A percentile compares a stretch with the other conserved stretches of the same genome.
Evolutionary conservation across 2,797 vertebrate species (phyloP).

Genomic region (Microchirus variegatus): DNA sequence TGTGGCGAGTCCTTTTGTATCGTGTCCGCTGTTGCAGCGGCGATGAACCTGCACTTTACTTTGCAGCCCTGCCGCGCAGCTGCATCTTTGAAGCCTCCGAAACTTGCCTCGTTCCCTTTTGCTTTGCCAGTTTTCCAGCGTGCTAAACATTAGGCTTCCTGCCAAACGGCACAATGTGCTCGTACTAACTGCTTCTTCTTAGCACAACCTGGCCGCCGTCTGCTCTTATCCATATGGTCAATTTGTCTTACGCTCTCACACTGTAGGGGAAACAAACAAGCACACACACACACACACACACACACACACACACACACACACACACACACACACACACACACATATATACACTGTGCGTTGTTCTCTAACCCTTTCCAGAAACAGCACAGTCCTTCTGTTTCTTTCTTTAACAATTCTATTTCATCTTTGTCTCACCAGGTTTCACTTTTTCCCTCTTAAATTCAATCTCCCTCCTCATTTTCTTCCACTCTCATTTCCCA

Average conservation of each 20-base stretch:
- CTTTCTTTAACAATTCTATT: slow-evolving; percentile 1
- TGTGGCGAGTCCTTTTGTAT: neutral
- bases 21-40: neutral
- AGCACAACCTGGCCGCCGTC: slow-evolving; percentile 64
- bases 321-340: slow-evolving; percentile 2
- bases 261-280: slow-evolving; percentile 35
- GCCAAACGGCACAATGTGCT: slow-evolving; percentile 68
- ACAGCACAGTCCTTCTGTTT: neutral
- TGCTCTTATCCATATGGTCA: slow-evolving; percentile 66
- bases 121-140: slow-evolving; percentile 63
- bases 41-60: neutral
- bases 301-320: slow-evolving; percentile 2
- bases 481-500: neutral
- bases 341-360: neutral
- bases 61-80: neutral
- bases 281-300: neutral
- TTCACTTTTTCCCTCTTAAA: slow-evolving; percentile 1
- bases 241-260: slow-evolving; percentile 55
- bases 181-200: slow-evolving; percentile 68
- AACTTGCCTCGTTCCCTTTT: slow-evolving; percentile 51
- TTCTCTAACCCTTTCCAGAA: slow-evolving; percentile 4
- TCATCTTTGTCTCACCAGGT: neutral
- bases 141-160: slow-evolving; percentile 65
- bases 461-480: neutral
- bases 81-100: neutral